Evolutionary conservation across 2,797 vertebrate genomes (phyloP), one percentile per base, ranked within the genome.

Genomic region (Melanotaenia parkinsoni): DNA sequence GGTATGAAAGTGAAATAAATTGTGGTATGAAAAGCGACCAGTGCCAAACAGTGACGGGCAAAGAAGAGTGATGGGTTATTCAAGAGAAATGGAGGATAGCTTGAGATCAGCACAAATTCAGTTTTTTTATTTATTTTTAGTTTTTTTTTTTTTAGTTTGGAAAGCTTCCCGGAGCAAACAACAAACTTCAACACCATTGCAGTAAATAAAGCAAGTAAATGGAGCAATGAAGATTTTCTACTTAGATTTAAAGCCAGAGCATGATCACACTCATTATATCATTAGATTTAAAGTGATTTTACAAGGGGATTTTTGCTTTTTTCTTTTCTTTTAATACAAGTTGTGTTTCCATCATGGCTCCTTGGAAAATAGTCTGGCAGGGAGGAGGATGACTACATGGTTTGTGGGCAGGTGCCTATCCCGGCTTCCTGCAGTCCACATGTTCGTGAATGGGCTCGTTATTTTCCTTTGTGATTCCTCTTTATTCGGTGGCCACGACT

Each of bases 361-460:
- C 72, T 80, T 68, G 77, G 80, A 88, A 93, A 92, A 90, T 58
- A 84, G 73, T 7, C 50, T 59, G 38, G 69, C 63, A 67, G 59
- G 73, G 81, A 69, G 57, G 70, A 79, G 73, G 56, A 83, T 81
- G 79, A 88, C 86, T 85, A 82, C 86, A 74, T 53, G 79, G 78
- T 82, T 85, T 91, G 86, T 89, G 86, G 87, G 91, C 89, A 92
- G 87, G 89, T 92, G 89, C 64, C 88, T 86, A 76, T 86, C 79
- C 80, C 60, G 80, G 82, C 76, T 79, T 78, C 38, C 14, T 33
- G 78, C 81, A 80, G 72, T 77, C 77, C 90, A 85, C 88, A 89
- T 51, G 71, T 78, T 80, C 82, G 85, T 89, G 82, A 89, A 88
- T 83, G 72, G 65, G 14, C 33, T 75, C 66, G 81, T 86, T 91